Base-by-base conservation (phyloP, 2,888 invertebrate genomes). In the Drosophila glabriapex region DNA sequence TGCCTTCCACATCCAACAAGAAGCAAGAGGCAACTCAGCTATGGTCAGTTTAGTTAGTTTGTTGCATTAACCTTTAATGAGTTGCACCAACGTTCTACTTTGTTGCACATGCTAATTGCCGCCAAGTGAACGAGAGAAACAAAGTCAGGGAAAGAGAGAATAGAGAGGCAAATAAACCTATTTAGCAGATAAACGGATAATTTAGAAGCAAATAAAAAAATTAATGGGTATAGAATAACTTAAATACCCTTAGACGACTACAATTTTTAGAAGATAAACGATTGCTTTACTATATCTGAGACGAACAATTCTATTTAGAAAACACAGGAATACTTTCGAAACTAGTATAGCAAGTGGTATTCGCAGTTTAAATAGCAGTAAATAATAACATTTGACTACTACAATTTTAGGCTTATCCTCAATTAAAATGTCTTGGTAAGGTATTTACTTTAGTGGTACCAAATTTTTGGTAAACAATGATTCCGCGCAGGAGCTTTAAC, bases 61-160 rank as follows among this genome's bases (percentile, higher is more conserved):
- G 60, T 55, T 76, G 35, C 55, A 63, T 73, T 60, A 33, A 39
- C 60, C 25, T 52, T 63, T 41, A 53, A 59, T 37, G 64, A 68
- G 67, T 63, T 50, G 54, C 53, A 22, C 46, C 31, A 49, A 61
- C 69, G 79, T 84, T 87, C 72, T 70, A 76, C 82, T 76, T 74
- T 74, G 85, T 52, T 68, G 89, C 76, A 76, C 76, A 60, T 65
- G 72, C 56, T 73, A 80, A 81, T 88, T 49, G 53, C 53, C 29
- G 55, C 12, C 58, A 39, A 68, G 22, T 43, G 54, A 50, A 25
- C 53, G 49, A 68, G 69, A 61, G 69, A 59, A 66, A 46, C 31
- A 50, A 35, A 7, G 37, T 52, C 39, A 35, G 35, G 28, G 7
- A 22, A 7, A 9, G 35, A 37, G 39, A 4, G 7, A 46, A 46